phyloP scores from a whole-genome alignment of 2,888 invertebrate species.

The Cepaea hortensis region DNA sequence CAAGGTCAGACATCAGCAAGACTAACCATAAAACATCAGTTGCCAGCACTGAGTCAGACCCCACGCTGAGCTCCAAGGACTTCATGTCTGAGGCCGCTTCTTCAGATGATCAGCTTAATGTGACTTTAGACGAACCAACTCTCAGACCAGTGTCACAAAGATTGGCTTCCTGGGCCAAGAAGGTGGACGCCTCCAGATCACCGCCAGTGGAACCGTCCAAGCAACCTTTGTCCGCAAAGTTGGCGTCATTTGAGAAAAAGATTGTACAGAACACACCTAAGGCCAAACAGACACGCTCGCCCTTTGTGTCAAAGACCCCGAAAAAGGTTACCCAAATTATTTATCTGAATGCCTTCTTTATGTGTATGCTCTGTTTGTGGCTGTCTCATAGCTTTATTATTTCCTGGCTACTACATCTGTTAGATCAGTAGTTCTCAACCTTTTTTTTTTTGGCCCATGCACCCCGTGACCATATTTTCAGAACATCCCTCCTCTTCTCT shows the following conservation, averaged over 20 bases:
- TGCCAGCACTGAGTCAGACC: background rate
- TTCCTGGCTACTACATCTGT: no score
- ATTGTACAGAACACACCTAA: slow-evolving; percentile 55
- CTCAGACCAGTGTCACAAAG: slow-evolving; percentile 60
- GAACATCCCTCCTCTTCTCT: no score
- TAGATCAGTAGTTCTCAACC: no score
- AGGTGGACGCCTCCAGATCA: slow-evolving; percentile 54
- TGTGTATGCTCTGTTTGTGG: no score
- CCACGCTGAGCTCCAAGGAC: slow-evolving; percentile 56
- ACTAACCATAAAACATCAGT: background rate
- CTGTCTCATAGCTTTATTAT: no score
- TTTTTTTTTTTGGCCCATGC: no score
- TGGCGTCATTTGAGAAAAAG: slow-evolving; percentile 68
- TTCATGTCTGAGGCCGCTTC: slow-evolving; percentile 46
- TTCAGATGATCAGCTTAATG: slow-evolving; percentile 37
- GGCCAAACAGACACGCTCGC: slow-evolving; percentile 11
- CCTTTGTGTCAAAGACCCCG: slow-evolving; percentile 23
- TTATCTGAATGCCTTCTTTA: background rate
- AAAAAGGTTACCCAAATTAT: slow-evolving; percentile 39
- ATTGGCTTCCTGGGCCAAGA: slow-evolving; percentile 59
- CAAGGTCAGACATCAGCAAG: background rate
- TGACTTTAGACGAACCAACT: slow-evolving; percentile 61
- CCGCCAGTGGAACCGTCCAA: slow-evolving; percentile 59
- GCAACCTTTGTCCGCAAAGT: slow-evolving; percentile 66
- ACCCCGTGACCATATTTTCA: no score